phyloP scores from a whole-genome alignment of 2,797 vertebrate species.

The Cryptoblepharus egeriae region DNA sequence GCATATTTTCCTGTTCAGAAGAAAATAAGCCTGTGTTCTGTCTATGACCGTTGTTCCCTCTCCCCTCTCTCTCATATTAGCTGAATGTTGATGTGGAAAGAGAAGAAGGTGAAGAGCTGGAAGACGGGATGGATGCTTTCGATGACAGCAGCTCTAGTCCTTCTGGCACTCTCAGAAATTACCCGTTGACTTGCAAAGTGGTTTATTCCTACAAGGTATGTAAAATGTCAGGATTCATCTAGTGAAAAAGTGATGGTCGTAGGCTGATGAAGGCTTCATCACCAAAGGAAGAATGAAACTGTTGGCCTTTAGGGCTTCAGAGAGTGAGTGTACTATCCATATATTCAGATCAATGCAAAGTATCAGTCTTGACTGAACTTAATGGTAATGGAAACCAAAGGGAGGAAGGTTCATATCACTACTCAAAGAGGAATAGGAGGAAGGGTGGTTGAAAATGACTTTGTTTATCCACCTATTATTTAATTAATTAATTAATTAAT shows the following conservation, averaged over 20 bases:
- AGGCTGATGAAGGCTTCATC: not conserved
- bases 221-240: not conserved
- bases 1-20: not conserved
- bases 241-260: accelerated
- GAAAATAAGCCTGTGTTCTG: not conserved
- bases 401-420: not conserved
- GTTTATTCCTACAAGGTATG: slow-evolving; percentile 96
- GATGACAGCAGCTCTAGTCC: slow-evolving; percentile 98
- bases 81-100: slow-evolving; percentile 88
- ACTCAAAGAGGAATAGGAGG: not conserved
- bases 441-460: not conserved
- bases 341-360: not conserved
- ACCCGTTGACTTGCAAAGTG: slow-evolving; percentile 97
- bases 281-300: not conserved
- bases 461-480: too few relatives aligned
- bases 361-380: not conserved
- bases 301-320: not conserved
- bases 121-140: slow-evolving; percentile 96
- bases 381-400: too few relatives aligned
- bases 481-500: too few relatives aligned
- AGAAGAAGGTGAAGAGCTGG: slow-evolving; percentile 93
- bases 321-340: not conserved
- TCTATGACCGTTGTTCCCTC: not conserved
- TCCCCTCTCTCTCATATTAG: slow-evolving; percentile 67
- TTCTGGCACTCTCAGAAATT: slow-evolving; percentile 94